Base-by-base conservation (phyloP, 2,113 vertebrate species). In the Choloepus hoffmanni region DNA sequence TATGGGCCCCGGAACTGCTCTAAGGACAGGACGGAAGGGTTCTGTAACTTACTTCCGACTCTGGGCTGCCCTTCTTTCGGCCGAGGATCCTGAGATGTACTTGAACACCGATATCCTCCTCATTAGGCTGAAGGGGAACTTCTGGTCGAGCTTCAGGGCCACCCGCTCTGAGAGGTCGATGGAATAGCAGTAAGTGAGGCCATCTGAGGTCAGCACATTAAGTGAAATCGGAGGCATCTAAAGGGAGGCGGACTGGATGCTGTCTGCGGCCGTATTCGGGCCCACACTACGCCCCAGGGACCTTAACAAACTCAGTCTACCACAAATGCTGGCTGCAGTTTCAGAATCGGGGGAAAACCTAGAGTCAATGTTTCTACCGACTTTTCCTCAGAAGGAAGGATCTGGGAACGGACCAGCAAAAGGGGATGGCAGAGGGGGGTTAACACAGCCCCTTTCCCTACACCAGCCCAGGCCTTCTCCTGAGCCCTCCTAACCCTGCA, bases 81-180 rank as follows among this genome's bases (percentile, higher is more conserved):
- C 98, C 0, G 63, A 95, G 68, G 98, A 98, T 7, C 98, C 98
- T 0, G 99, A 99, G 86, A 99, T 45, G 4, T 99, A 99, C 70
- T 96, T 98, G 89, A 98, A 97, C 24, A 98, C 67, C 0, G 98
- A 97, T 0, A 99, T 91, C 92, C 96, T 98, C 95, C 94, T 98
- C 23, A 99, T 93, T 73, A 99, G 85, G 21, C 97, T 98, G 97
- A 99, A 99, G 72, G 99, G 99, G 74, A 98, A 95, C 74, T 93
- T 98, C 88, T 43, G 95, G 93, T 99, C 99, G 21, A 99, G 96
- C 43, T 97, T 97, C 26, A 98, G 96, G 1, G 98, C 95, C 45
- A 98, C 87, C 0, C 96, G 97, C 94, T 99, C 99, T 0, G 99
- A 97, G 77, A 99, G 90, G 97, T 99, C 98, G 28, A 99, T 79